These are phyloP conservation scores for Chloroceryle aenea DNA, from an alignment of 2,113 vertebrate genomes.

Conservation along the genomic window DNA sequence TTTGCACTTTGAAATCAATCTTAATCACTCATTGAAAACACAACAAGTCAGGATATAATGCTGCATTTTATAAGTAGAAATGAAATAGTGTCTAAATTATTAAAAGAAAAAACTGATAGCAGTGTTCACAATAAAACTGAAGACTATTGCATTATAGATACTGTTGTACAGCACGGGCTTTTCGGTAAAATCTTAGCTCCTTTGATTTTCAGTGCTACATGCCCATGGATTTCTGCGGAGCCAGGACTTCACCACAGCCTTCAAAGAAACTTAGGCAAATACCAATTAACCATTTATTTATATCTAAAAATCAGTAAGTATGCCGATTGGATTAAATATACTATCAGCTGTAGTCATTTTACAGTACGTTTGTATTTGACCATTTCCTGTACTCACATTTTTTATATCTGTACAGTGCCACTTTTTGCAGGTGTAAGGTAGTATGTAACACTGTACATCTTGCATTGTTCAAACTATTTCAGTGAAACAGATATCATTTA, in stretches of 20 bases:
- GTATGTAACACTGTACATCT: slow-evolving; percentile 78
- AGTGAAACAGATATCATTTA: slow-evolving; percentile 77
- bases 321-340: slow-evolving; percentile 59
- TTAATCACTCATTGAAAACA: slow-evolving; percentile 47
- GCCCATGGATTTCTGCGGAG: background rate
- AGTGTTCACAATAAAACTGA: slow-evolving; percentile 60
- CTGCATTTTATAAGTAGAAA: slow-evolving; percentile 78
- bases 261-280: slow-evolving; percentile 52
- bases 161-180: background rate
- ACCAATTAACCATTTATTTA: slow-evolving; percentile 61
- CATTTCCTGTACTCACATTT: slow-evolving; percentile 81
- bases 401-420: slow-evolving; percentile 84
- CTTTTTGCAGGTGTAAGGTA: slow-evolving; percentile 80
- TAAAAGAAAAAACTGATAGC: slow-evolving; percentile 36
- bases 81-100: slow-evolving; percentile 51
- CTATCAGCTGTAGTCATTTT: slow-evolving; percentile 78
- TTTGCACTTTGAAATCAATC: slow-evolving; percentile 79
- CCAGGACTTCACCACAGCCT: slow-evolving; percentile 37
- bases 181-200: slow-evolving; percentile 3
- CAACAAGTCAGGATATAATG: slow-evolving; percentile 68
- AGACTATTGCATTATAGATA: background rate
- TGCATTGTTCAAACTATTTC: slow-evolving; percentile 76
- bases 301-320: slow-evolving; percentile 15
- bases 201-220: background rate
- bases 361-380: slow-evolving; percentile 78